Base-by-base conservation (phyloP, 1,140 invertebrate species). In the Dryas iulia region DNA sequence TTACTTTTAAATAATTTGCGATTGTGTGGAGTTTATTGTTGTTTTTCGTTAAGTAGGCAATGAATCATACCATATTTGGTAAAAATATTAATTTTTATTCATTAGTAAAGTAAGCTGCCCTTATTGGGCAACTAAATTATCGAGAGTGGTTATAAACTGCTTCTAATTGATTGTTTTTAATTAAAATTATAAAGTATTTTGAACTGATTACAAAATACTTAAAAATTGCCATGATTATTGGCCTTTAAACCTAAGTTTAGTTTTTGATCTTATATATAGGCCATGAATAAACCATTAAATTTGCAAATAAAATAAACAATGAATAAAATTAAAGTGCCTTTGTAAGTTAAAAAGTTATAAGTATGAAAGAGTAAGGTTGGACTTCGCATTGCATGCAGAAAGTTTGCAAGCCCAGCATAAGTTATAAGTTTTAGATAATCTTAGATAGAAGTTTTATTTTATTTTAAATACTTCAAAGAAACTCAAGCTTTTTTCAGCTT, bases 301-400 rank as follows among this genome's bases (percentile, higher is more conserved):
- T 12, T 39, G 1, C 21, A 47, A n/a, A 60, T 47, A 47, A 12
- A 39, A 60, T 60, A 26, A 60, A 60, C 12, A 60, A 60, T n/a
- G 59, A 47, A 60, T 47, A 39, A 47, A 60, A 60, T 60, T 47
- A 60, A 60, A 47, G 23, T 60, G 35, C 59, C 35, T 60, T 39
- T 60, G 31, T 24, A 26, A 60, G 59, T 60, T 47, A 18, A 14
- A n/a, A 47, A 47, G 59, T 47, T 25, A 23, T n/a, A 28, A 39
- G 39, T n/a, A 24, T 21, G 18, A 24, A 39, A 12, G 18, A 47
- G 12, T 47, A 21, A 24, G 30, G 35, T 60, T 23, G 18, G 8
- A 59, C 31, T 47, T 60, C 30, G 21, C 11, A 59, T 21, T 59
- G 31, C 30, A 35, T 59, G 0, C 21, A 25, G 12, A 21, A 56